Conservation (phyloP, 2,797 vertebrate genomes). For the Scyliorhinus canicula region DNA sequence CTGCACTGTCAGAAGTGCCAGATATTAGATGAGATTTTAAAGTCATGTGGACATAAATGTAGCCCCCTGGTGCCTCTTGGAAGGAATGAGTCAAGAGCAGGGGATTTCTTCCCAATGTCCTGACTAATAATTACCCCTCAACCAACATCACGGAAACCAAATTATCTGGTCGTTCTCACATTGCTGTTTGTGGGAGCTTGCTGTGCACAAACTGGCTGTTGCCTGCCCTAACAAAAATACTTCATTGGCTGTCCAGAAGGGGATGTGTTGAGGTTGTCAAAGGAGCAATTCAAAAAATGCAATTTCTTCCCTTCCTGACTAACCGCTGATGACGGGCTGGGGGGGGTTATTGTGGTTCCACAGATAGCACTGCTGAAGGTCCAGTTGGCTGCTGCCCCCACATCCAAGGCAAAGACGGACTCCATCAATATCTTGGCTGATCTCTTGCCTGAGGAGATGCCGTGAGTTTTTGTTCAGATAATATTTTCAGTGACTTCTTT, state of each 20-base stretch:
- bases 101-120: background rate
- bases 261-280: background rate
- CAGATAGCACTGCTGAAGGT: constrained; percentile 90
- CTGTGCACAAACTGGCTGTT: background rate
- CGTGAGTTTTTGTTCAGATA: constrained; percentile 64
- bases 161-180: background rate
- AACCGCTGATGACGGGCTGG: background rate
- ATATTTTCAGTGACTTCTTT: background rate
- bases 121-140: background rate
- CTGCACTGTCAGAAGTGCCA: background rate
- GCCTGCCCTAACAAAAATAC: background rate
- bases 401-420: constrained; percentile 95
- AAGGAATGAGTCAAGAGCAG: background rate
- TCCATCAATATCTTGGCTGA: constrained; percentile 97
- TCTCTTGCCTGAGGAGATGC: constrained; percentile 93
- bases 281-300: background rate
- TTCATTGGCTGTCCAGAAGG: background rate
- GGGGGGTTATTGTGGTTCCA: constrained; percentile 40
- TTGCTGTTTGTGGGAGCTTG: background rate
- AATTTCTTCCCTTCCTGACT: background rate
- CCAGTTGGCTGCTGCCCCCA: constrained; percentile 88
- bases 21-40: background rate
- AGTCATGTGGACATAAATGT: background rate
- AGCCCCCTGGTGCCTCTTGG: background rate
- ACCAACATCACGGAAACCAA: background rate